Evolutionary conservation across 2,888 invertebrate genomes (phyloP).

Genomic region (Dysmachus trigonus): DNA sequence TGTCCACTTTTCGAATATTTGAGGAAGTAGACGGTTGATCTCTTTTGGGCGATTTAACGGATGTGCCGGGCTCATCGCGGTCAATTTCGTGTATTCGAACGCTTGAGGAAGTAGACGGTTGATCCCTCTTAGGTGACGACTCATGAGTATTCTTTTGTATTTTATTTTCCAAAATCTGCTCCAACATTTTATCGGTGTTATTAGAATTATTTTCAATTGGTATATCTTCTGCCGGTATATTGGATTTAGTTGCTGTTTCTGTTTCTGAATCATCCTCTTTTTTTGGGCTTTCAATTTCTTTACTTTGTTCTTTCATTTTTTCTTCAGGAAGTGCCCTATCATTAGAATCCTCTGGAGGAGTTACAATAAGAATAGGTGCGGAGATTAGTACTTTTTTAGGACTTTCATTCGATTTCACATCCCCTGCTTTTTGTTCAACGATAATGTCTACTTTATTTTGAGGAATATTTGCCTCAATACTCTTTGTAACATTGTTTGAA

Average conservation of each 20-base stretch:
- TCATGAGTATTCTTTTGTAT: not conserved
- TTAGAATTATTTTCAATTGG: not conserved
- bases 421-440: not conserved
- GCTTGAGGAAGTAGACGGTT: not conserved
- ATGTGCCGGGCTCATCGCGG: not conserved
- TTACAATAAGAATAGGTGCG: not conserved
- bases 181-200: not conserved
- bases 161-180: not conserved
- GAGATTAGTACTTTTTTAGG: not conserved
- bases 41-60: not conserved
- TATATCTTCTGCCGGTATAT: not conserved
- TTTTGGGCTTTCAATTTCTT: not conserved
- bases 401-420: not conserved
- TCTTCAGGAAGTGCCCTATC: not conserved
- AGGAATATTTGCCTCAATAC: not conserved
- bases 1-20: not conserved
- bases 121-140: not conserved
- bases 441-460: not conserved
- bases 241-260: not conserved
- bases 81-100: not conserved
- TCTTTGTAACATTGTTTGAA: not conserved
- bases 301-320: not conserved
- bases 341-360: slow-evolving; percentile 3
- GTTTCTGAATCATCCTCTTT: not conserved
- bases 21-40: not conserved